Base-by-base conservation (phyloP, 1,140 invertebrate genomes). In the Tribolium castaneum region DNA sequence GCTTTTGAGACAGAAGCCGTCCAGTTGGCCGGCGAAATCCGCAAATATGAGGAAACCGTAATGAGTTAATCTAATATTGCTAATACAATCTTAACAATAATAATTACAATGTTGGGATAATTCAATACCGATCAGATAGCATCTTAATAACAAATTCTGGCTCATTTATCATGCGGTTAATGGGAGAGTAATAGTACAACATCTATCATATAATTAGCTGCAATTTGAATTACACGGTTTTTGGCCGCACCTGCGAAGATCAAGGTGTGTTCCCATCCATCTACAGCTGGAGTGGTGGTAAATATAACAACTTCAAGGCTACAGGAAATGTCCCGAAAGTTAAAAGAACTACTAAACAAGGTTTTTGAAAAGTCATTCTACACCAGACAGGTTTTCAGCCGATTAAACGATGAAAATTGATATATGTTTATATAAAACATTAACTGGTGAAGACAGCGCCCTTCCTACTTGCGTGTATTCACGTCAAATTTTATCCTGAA, bases 161-260 rank as follows among this genome's bases (percentile, higher is more conserved):
- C 59, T 54, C 75, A 76, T 76, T 76, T 76, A 76, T 76, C 59
- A 76, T 50, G 45, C 13, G 51, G 34, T 76, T 76, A 76, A 76
- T 76, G 62, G 75, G 75, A 76, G 39, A 76, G 75, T 76, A 76
- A 76, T 70, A 76, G 75, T 70, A 76, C 75, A 75, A 75, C 72
- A 76, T 77, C 76, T 77, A 77, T 77, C 76, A 77, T 78, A 78
- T 79, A 79, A 79, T 79, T 79, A 79, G 78, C 51, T 76, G 66
- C 75, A 76, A 79, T 79, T 79, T 79, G 75, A 79, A 79, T 79
- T 79, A 79, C 78, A 79, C 75, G 78, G 70, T 79, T 79, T 79
- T 73, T 73, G 70, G 78, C 78, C 78, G 54, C 78, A 76, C 78
- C 78, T 79, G 78, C 70, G 77, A 79, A 75, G 52, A 75, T 75